Evolutionary conservation across 2,113 vertebrate species (phyloP), one percentile per base, ranked within the genome.

Genomic region (Spheniscus mendiculus): DNA sequence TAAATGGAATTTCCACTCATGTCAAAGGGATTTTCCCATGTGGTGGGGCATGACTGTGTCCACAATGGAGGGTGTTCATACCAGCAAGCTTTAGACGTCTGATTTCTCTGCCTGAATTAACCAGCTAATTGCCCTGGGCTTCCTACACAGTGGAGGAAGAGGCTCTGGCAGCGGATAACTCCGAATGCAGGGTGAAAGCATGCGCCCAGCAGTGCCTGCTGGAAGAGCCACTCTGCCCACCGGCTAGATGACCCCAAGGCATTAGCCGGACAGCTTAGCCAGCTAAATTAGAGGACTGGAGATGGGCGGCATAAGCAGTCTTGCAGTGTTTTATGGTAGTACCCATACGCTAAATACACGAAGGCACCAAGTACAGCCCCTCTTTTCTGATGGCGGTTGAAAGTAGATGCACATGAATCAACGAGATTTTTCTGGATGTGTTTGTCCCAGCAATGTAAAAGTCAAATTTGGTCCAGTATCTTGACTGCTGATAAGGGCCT

Each of bases 21-120:
- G 44, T 56, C 93, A 38, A 56, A 77, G 87, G 91, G 89, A 82
- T 82, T 97, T 97, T 96, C 91, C 83, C 76, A 52, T 2, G 53
- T 55, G 73, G 44, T 63, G 50, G 55, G 80, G 89, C 89, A 91
- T 81, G 25, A 36, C 56, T 49, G 73, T 52, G 56, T 19, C 77
- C 66, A 92, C 94, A 96, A 85, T 76, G 56, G 18, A 72, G 20
- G 11, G 12, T 61, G 79, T 94, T 95, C 87, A 87, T 14, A 12
- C 45, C 72, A 78, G 72, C 61, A n/a, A 53, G 12, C 36, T 73
- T 87, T 32, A 94, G 42, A n/a, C 56, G 59, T 9, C 1, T 1
- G 38, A 53, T 84, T 96, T 67, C 52, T 79, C 42, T 91, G 89
- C 47, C 69, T 82, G 40, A 63, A 82, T 92, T 77, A 97, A 89